Evolutionary conservation across 2,888 invertebrate species (phyloP).

Genomic region (Rhagonycha fulva): DNA sequence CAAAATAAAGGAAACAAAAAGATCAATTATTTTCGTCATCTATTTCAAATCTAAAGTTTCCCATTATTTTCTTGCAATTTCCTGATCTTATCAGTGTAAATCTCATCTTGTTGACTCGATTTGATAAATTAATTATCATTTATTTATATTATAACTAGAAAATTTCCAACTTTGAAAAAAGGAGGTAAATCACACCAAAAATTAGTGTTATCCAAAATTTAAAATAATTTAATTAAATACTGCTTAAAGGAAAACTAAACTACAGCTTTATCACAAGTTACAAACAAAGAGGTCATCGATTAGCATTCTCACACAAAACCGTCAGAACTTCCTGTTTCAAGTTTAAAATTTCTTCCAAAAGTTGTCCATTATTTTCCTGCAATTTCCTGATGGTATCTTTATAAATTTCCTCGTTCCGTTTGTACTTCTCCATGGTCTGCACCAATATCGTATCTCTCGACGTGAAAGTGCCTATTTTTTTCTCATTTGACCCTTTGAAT

Average conservation of each 20-base stretch:
- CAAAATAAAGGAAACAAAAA: not conserved
- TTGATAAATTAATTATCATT: too few relatives aligned
- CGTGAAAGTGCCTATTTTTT: conserved; percentile 12
- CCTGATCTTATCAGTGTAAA: too few relatives aligned
- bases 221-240: not conserved
- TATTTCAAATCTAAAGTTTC: not conserved
- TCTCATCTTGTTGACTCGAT: too few relatives aligned
- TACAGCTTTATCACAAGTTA: not conserved
- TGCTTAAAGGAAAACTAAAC: not conserved
- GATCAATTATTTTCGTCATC: not conserved
- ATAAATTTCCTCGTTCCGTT: conserved; percentile 23
- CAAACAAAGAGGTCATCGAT: not conserved
- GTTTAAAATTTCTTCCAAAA: conserved; percentile 22
- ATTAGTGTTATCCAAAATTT: too few relatives aligned
- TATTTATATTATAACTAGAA: too few relatives aligned
- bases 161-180: too few relatives aligned
- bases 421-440: conserved; percentile 18
- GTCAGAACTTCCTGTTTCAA: conserved; percentile 17
- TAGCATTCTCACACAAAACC: not conserved
- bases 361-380: conserved; percentile 25
- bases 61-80: too few relatives aligned
- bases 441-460: conserved; percentile 10
- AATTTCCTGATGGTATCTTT: conserved; percentile 28
- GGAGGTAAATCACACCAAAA: too few relatives aligned
- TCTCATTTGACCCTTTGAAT: not conserved